Evolutionary conservation across 2,113 vertebrate genomes (phyloP).

Genomic region (Falco punctatus): DNA sequence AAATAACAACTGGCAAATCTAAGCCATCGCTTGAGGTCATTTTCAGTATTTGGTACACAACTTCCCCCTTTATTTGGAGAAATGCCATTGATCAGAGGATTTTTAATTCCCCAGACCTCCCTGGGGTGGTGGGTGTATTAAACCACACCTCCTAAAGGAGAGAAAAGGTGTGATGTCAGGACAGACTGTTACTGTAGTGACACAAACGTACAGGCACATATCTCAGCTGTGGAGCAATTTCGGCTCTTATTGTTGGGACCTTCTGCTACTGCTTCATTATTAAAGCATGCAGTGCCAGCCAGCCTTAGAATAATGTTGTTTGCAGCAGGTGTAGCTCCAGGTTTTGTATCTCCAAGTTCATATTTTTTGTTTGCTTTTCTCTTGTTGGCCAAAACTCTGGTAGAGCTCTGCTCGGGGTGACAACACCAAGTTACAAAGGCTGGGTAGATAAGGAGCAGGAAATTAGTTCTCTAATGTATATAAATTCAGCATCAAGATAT

Average conservation of each 20-base stretch:
- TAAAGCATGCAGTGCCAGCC: not conserved
- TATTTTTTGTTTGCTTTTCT: constrained; percentile 11
- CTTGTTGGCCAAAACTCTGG: constrained; percentile 1
- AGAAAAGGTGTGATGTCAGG: not conserved
- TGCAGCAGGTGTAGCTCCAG: constrained; percentile 2
- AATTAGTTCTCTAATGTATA: not conserved
- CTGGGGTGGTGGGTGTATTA: not conserved
- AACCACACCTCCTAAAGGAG: not conserved
- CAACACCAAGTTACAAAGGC: not conserved
- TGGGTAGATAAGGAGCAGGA: constrained; percentile 7
- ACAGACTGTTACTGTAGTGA: not conserved
- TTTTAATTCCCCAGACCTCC: not conserved
- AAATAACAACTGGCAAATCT: not conserved
- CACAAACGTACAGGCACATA: not conserved
- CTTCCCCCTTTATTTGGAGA: not conserved
- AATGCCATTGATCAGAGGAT: not conserved
- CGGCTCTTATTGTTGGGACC: not conserved
- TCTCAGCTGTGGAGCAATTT: not conserved
- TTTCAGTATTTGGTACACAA: not conserved
- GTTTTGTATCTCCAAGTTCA: not conserved
- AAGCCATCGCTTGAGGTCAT: not conserved
- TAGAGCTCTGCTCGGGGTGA: not conserved
- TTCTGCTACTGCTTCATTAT: not conserved
- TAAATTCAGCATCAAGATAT: not conserved
- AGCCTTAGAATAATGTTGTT: not conserved